These are phyloP conservation scores for Crossocerus cetratus DNA, from an alignment of 2,888 invertebrate species.

Conservation along the genomic window DNA sequence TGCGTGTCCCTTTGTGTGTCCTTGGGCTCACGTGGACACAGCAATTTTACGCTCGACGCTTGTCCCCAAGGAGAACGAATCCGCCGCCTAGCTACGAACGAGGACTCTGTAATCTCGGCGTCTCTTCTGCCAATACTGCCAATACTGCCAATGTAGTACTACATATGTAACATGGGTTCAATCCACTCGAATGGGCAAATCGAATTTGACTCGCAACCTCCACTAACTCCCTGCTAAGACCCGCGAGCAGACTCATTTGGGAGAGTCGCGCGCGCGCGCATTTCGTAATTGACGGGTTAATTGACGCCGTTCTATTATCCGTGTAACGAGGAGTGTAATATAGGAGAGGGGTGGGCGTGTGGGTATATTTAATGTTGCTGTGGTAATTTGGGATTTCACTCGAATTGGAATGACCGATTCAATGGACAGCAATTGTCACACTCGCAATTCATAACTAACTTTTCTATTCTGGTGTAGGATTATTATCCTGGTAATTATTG, in stretches of 20 bases:
- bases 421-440: too few relatives aligned
- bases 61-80: neutral
- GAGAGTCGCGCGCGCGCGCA: too few relatives aligned
- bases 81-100: neutral
- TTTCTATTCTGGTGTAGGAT: too few relatives aligned
- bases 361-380: neutral
- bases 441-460: too few relatives aligned
- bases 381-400: neutral
- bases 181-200: neutral
- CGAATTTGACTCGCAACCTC: neutral
- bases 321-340: neutral
- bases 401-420: neutral
- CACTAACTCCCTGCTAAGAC: too few relatives aligned
- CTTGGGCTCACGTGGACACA: neutral
- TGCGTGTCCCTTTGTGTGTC: neutral
- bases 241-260: too few relatives aligned
- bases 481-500: too few relatives aligned
- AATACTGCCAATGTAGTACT: neutral
- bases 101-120: neutral
- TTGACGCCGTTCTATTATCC: neutral
- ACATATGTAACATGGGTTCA: too few relatives aligned
- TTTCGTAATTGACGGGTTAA: neutral
- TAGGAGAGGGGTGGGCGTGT: neutral
- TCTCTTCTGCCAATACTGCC: neutral
- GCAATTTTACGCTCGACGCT: slow-evolving; percentile 1